Evolutionary conservation across 2,888 invertebrate species (phyloP).

Genomic region (Vesta saturnalis): DNA sequence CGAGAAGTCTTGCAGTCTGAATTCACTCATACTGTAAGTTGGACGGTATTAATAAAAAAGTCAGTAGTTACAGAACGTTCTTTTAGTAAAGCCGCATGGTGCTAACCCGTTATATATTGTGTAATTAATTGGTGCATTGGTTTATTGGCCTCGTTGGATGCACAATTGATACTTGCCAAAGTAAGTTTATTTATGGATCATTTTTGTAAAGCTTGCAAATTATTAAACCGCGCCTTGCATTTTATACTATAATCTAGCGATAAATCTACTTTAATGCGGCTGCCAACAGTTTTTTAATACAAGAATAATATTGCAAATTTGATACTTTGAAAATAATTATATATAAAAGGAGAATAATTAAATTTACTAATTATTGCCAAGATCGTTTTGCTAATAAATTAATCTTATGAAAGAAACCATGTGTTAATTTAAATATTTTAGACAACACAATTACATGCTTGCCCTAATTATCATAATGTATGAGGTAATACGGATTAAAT

Average conservation of each 20-base stretch:
- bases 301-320: too few relatives aligned
- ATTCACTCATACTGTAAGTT: constrained; percentile 7
- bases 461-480: neutral
- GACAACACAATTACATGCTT: constrained; percentile 1
- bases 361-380: too few relatives aligned
- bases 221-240: neutral
- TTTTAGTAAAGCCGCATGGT: constrained; percentile 8
- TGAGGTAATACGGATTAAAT: neutral
- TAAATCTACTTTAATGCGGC: too few relatives aligned
- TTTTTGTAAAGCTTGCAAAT: neutral
- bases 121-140: constrained; percentile 10
- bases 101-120: constrained; percentile 8
- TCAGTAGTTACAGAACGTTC: constrained; percentile 4
- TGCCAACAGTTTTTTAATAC: too few relatives aligned
- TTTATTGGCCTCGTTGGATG: constrained; percentile 4
- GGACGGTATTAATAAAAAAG: constrained; percentile 19
- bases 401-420: neutral
- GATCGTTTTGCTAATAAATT: neutral
- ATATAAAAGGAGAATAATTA: too few relatives aligned
- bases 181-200: constrained; percentile 9
- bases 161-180: neutral
- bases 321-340: too few relatives aligned
- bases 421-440: neutral
- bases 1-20: constrained; percentile 32
- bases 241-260: neutral